Percentiles rank a stretch among this genome's conserved stretches.
These are phyloP conservation scores for Limnephilus rhombicus DNA, from an alignment of 2,888 invertebrate genomes.

Conservation along the genomic window DNA sequence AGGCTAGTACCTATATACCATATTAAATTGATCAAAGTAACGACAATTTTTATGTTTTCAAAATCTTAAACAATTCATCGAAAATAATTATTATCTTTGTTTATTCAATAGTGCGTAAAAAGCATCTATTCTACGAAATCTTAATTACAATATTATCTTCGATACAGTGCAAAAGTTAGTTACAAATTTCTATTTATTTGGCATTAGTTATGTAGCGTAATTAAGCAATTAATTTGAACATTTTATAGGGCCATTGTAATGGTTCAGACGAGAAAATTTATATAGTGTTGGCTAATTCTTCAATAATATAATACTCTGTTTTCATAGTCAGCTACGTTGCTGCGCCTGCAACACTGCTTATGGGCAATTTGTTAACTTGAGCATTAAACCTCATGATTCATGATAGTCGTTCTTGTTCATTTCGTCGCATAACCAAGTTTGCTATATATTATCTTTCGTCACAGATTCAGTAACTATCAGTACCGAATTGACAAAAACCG, in stretches of 20 bases:
- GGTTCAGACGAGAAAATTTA: neutral
- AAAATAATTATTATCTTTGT: constrained; percentile 43
- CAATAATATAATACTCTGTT: neutral
- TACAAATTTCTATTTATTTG: neutral
- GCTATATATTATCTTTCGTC: neutral
- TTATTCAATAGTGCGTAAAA: constrained; percentile 53
- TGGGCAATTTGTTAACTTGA: too few species aligned
- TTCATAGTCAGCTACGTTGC: neutral
- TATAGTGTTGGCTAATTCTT: neutral
- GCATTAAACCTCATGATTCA: too few species aligned
- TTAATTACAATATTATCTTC: constrained; percentile 2
- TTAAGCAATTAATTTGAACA: neutral
- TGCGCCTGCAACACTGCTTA: too few species aligned
- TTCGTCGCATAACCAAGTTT: neutral
- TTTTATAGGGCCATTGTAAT: neutral
- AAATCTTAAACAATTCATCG: neutral
- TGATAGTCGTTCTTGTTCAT: too few species aligned
- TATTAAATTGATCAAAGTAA: constrained; percentile 49
- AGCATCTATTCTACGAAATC: constrained; percentile 46
- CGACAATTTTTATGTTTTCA: neutral
- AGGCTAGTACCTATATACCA: constrained; percentile 58
- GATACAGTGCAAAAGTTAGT: constrained; percentile 29
- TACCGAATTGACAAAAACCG: too few species aligned
- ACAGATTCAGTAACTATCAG: too few species aligned
- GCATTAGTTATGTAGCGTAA: neutral